Evolutionary conservation across 2,797 vertebrate genomes (phyloP).

Genomic region (Lutjanus argentimaculatus): DNA sequence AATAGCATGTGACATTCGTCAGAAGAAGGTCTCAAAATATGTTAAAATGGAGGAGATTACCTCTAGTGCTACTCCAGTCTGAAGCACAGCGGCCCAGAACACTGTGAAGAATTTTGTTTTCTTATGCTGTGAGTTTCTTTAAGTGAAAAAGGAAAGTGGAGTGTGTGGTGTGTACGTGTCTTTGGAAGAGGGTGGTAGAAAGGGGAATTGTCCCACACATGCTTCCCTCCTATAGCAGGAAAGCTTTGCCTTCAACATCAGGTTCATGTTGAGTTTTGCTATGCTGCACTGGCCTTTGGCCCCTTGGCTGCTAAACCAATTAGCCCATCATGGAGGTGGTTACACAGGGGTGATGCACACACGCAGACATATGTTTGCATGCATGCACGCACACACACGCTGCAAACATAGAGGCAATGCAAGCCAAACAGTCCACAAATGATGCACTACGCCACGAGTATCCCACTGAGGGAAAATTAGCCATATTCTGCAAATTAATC

Average conservation of each 20-base stretch:
- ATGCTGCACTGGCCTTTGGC: slow-evolving; percentile 87
- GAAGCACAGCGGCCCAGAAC: slow-evolving; percentile 53
- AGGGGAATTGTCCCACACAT: slow-evolving; percentile 79
- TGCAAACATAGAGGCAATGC: slow-evolving; percentile 42
- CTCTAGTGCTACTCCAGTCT: slow-evolving; percentile 53
- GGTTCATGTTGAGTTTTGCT: slow-evolving; percentile 87
- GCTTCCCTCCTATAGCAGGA: slow-evolving; percentile 73
- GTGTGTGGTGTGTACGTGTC: slow-evolving; percentile 25
- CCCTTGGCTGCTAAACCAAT: slow-evolving; percentile 88
- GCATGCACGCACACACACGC: slow-evolving; percentile 30
- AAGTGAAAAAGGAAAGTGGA: slow-evolving; percentile 66
- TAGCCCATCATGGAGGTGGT: slow-evolving; percentile 86
- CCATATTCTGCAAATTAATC: slow-evolving; percentile 80
- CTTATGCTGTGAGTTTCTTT: slow-evolving; percentile 60
- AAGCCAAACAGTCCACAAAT: slow-evolving; percentile 65
- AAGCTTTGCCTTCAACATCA: slow-evolving; percentile 84
- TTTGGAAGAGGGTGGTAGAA: slow-evolving; percentile 46
- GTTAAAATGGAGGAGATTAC: slow-evolving; percentile 78
- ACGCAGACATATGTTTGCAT: slow-evolving; percentile 72
- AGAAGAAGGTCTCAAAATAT: slow-evolving; percentile 74
- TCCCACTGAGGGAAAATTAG: slow-evolving; percentile 73
- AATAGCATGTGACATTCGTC: slow-evolving; percentile 80
- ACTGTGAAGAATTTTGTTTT: slow-evolving; percentile 71
- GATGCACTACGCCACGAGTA: slow-evolving; percentile 50
- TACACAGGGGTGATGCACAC: slow-evolving; percentile 76